Conservation (phyloP, 2,113 vertebrate species). For the Puma concolor region DNA sequence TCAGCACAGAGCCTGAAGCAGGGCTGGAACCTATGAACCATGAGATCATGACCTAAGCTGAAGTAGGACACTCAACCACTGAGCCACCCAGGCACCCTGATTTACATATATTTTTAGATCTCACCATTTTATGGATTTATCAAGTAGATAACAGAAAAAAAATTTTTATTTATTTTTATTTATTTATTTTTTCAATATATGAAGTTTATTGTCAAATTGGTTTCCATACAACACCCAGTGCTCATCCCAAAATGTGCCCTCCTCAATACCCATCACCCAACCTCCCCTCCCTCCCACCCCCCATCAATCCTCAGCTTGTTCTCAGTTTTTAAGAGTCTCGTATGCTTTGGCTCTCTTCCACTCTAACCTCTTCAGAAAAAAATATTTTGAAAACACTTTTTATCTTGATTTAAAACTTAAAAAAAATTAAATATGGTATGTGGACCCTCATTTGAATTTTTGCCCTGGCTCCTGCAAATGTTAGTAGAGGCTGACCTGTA, state of each 20-base stretch:
- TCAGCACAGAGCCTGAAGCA: no score
- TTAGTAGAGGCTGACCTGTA: not conserved
- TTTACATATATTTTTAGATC: not conserved
- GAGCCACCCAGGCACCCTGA: not conserved
- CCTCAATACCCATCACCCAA: no score
- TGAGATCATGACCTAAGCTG: no score
- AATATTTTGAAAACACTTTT: not conserved
- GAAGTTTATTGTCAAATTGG: no score
- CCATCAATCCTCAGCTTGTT: no score
- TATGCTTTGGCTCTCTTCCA: no score
- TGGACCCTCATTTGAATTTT: not conserved
- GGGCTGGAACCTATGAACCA: no score
- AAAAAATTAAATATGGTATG: not conserved
- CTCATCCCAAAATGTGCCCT: no score
- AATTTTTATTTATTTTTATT: not conserved
- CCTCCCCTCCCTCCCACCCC: no score
- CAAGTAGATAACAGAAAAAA: not conserved
- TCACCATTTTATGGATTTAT: not conserved
- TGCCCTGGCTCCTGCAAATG: not conserved
- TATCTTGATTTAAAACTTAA: not conserved
- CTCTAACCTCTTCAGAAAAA: not conserved
- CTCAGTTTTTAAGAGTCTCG: no score
- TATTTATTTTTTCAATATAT: not conserved
- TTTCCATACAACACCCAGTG: no score
- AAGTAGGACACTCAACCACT: no score